Percentiles rank a stretch among this genome's conserved stretches.
phyloP scores from a whole-genome alignment of 2,797 vertebrate genomes.

The Pipistrellus pipistrellus region DNA sequence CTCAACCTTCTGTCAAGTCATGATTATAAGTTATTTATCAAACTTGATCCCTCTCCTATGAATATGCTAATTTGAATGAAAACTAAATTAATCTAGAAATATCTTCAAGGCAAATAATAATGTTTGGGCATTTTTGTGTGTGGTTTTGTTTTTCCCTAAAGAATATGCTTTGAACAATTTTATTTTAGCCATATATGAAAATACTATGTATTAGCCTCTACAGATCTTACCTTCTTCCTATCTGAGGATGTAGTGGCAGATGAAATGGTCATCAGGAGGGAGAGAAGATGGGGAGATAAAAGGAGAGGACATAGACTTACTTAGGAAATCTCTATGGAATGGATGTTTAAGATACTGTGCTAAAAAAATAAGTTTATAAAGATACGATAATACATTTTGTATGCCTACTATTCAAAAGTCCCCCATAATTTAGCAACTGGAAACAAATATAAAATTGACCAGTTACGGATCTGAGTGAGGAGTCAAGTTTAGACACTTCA shows the following conservation, averaged over 20 bases:
- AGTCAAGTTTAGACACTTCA: not conserved
- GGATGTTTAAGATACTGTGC: not conserved
- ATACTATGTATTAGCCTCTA: not conserved
- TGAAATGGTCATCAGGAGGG: not conserved
- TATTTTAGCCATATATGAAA: not conserved
- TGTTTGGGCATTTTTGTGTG: not conserved
- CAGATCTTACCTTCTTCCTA: not conserved
- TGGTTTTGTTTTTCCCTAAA: not conserved
- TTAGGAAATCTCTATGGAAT: not conserved
- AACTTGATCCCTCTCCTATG: not conserved
- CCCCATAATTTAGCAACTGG: not conserved
- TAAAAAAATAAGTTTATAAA: not conserved
- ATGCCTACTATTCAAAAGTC: not conserved
- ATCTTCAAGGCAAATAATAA: not conserved
- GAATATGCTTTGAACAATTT: not conserved
- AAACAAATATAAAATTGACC: conserved; percentile 20
- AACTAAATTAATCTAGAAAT: conserved; percentile 20
- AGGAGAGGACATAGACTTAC: not conserved
- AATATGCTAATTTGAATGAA: not conserved
- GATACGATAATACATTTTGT: not conserved
- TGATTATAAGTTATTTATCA: not conserved
- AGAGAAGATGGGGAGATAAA: not conserved
- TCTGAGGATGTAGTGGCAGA: not conserved
- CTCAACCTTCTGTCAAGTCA: not conserved
- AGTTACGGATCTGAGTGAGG: not conserved